Conservation (phyloP, 2,797 vertebrate genomes). For the Danio choprae region DNA sequence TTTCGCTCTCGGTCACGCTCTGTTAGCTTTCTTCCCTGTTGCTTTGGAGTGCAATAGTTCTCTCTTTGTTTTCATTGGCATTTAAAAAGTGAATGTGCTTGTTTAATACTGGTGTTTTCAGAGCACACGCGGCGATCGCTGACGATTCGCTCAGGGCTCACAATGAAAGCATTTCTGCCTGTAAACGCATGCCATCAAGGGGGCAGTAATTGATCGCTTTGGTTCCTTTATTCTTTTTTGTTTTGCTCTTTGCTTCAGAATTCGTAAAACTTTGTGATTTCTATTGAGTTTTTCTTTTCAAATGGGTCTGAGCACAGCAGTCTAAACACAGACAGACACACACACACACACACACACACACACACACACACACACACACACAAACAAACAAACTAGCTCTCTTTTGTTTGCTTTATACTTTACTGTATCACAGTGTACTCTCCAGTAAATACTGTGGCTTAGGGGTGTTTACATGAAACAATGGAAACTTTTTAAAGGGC, state of each 20-base stretch:
- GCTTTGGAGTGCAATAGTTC: slow-evolving; percentile 74
- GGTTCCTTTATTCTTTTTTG: slow-evolving; percentile 68
- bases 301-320: slow-evolving; percentile 29
- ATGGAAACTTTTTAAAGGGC: no score
- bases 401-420: not conserved
- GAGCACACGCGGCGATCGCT: slow-evolving; percentile 57
- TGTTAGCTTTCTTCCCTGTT: slow-evolving; percentile 72
- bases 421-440: not conserved
- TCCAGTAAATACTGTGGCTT: no score
- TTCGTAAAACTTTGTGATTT: slow-evolving; percentile 67
- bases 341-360: not conserved
- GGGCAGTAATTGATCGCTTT: slow-evolving; percentile 75
- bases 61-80: slow-evolving; percentile 79
- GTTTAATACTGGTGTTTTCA: slow-evolving; percentile 73
- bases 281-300: slow-evolving; percentile 64
- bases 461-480: no score
- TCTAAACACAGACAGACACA: not conserved
- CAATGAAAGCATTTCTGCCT: slow-evolving; percentile 71
- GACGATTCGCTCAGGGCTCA: slow-evolving; percentile 67
- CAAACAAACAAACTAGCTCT: no score
- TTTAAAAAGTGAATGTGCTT: slow-evolving; percentile 77
- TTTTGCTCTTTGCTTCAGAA: slow-evolving; percentile 65
- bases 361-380: not conserved
- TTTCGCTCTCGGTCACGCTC: slow-evolving; percentile 77
- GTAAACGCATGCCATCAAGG: slow-evolving; percentile 63